A percentile compares a stretch with the other conserved stretches of the same genome.
Conservation (phyloP, 2,888 invertebrate genomes). For the Spisula solida region DNA sequence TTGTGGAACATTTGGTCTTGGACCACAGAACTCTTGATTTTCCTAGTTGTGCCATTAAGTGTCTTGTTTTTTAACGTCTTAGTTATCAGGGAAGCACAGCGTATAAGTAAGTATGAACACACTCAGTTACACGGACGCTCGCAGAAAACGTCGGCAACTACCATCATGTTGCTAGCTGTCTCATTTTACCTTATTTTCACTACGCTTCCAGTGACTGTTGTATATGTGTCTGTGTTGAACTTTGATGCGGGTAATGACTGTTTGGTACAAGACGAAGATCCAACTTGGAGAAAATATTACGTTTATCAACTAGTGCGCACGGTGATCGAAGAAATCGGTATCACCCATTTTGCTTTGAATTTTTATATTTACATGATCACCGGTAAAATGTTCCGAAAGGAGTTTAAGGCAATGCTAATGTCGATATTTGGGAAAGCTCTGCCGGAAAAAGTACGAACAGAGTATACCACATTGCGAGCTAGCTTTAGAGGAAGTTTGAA, state of each 20-base stretch:
- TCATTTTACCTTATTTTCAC: conserved; percentile 86
- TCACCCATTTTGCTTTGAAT: conserved; percentile 87
- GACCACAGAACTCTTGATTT: conserved; percentile 85
- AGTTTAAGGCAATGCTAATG: conserved; percentile 79
- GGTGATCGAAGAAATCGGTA: conserved; percentile 84
- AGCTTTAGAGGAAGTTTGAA: conserved; percentile 70
- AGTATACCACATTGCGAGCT: conserved; percentile 77
- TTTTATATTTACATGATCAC: conserved; percentile 87
- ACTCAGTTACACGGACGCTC: conserved; percentile 71
- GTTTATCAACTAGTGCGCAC: conserved; percentile 78
- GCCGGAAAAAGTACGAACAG: conserved; percentile 73
- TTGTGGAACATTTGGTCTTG: conserved; percentile 86
- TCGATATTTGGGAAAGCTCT: conserved; percentile 66
- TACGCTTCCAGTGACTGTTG: conserved; percentile 85
- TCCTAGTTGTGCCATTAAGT: conserved; percentile 84
- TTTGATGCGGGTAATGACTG: conserved; percentile 76
- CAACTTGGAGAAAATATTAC: conserved; percentile 80
- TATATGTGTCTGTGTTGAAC: conserved; percentile 80
- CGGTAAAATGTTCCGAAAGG: conserved; percentile 86
- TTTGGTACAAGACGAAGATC: conserved; percentile 71
- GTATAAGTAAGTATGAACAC: conserved; percentile 79
- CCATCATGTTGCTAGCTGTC: conserved; percentile 86
- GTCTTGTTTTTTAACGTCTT: conserved; percentile 86
- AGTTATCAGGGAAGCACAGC: conserved; percentile 85
- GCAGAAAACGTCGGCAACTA: conserved; percentile 83